Evolutionary conservation across 2,888 invertebrate genomes (phyloP), one percentile per base, ranked within the genome.

Genomic region (Muschampia plurimacula): DNA sequence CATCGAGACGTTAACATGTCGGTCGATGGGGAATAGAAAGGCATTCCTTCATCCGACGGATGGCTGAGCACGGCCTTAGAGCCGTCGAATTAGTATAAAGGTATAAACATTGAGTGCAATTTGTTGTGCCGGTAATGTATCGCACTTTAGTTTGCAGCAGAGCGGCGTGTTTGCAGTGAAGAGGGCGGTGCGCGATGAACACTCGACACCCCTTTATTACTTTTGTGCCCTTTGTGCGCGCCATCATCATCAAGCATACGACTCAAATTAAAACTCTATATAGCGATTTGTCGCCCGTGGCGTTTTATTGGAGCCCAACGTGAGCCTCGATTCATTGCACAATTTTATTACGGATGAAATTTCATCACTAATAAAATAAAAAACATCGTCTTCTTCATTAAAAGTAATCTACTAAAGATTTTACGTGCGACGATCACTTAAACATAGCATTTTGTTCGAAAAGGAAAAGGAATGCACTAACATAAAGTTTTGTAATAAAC

Each of bases 141-240:
- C 75, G 74, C 67, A 74, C 76, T 75, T 74, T 74, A 74, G 76
- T 75, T 74, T 73, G 68, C 74, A 69, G 69, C 67, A 62, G 69
- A 74, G 72, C 74, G 72, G 67, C 77, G 77, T 80, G 76, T 77
- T 78, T 74, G 69, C 55, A 73, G 76, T 76, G 62, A 73, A 73
- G 77, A 77, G 78, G 81, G 80, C 78, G 78, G 78, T 74, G 76
- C 83, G 82, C 84, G 83, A 84, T 81, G 85, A 89, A 81, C 89
- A 89, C 88, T 90, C 88, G 87, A 90, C 90, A 89, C 91, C 92
- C 92, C 88, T 91, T 91, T 90, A 92, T 91, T 90, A 90, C 90
- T 89, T 87, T 85, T 88, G 88, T 87, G 86, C 89, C 86, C 91
- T 91, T 91, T 91, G 89, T 88, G 83, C 79, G 76, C 86, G 82